Evolutionary conservation across 1,140 invertebrate species (phyloP).

Genomic region (Spodoptera frugiperda): DNA sequence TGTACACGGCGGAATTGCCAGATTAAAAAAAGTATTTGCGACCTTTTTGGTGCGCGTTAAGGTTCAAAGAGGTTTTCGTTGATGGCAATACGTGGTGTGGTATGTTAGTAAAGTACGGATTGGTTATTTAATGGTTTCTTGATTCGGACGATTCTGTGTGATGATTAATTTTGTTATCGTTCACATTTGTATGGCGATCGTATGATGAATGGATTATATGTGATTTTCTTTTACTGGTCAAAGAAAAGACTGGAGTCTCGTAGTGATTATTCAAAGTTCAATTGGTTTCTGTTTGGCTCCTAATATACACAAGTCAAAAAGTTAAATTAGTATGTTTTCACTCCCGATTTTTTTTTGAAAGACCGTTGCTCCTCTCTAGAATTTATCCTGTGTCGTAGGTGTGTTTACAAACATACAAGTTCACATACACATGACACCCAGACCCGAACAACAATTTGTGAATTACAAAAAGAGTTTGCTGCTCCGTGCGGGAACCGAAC

Average conservation of each 20-base stretch:
- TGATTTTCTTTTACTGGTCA: slow-evolving; percentile 13
- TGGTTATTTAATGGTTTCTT: slow-evolving; percentile 85
- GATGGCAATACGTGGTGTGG: slow-evolving; percentile 56
- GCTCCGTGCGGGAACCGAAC: too few relatives aligned
- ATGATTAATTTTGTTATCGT: slow-evolving; percentile 80
- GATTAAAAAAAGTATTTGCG: slow-evolving; percentile 53
- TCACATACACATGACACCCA: too few relatives aligned
- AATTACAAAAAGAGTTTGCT: too few relatives aligned
- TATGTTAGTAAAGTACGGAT: slow-evolving; percentile 72
- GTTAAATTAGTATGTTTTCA: too few relatives aligned
- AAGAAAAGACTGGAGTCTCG: neutral
- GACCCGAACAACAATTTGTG: too few relatives aligned
- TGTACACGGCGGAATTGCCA: slow-evolving; percentile 60
- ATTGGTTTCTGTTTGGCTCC: too few relatives aligned
- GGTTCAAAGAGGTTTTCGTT: slow-evolving; percentile 54
- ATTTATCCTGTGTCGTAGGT: too few relatives aligned
- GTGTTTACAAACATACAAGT: too few relatives aligned
- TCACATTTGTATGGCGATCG: slow-evolving; percentile 39
- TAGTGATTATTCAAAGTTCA: too few relatives aligned
- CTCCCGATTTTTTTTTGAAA: too few relatives aligned
- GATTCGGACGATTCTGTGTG: slow-evolving; percentile 77
- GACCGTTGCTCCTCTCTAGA: too few relatives aligned
- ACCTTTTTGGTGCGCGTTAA: slow-evolving; percentile 54
- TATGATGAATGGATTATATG: slow-evolving; percentile 18
- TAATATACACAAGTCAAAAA: too few relatives aligned